phyloP scores from a whole-genome alignment of 2,113 vertebrate species.

The Gymnorhina tibicen region DNA sequence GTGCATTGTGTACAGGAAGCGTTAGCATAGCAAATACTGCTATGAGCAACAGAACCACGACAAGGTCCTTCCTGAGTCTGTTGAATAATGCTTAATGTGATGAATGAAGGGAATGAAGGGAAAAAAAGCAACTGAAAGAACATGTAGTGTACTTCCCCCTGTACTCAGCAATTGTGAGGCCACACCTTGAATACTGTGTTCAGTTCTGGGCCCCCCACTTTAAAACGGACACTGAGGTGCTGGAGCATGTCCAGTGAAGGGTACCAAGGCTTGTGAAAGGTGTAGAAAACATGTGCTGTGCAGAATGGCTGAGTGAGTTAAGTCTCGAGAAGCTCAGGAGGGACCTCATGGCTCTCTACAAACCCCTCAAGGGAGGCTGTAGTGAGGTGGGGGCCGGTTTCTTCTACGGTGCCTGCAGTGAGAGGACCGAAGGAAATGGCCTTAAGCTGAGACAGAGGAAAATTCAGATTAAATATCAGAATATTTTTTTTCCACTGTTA shows the following conservation, averaged over 20 bases:
- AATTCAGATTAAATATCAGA: background rate
- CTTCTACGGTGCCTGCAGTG: background rate
- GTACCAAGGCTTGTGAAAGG: background rate
- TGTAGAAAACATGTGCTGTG: background rate
- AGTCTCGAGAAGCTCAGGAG: background rate
- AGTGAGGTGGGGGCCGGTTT: background rate
- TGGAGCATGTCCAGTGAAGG: background rate
- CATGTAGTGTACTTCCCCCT: background rate
- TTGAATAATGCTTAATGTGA: background rate
- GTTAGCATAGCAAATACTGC: slow-evolving; percentile 12
- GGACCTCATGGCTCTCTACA: background rate
- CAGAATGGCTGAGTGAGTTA: background rate
- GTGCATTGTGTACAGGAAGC: background rate
- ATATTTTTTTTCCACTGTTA: background rate
- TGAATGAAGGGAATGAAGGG: background rate
- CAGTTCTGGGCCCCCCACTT: background rate
- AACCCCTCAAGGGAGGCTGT: background rate
- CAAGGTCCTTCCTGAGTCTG: slow-evolving; percentile 36
- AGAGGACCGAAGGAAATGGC: background rate
- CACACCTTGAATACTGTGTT: background rate
- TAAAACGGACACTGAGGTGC: background rate
- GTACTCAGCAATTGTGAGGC: background rate
- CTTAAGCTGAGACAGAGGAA: background rate
- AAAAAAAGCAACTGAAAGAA: background rate
- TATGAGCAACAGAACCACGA: slow-evolving; percentile 44